Evolutionary conservation across 2,888 invertebrate species (phyloP), one percentile per base, ranked within the genome.

Genomic region (Nycteola revayana): DNA sequence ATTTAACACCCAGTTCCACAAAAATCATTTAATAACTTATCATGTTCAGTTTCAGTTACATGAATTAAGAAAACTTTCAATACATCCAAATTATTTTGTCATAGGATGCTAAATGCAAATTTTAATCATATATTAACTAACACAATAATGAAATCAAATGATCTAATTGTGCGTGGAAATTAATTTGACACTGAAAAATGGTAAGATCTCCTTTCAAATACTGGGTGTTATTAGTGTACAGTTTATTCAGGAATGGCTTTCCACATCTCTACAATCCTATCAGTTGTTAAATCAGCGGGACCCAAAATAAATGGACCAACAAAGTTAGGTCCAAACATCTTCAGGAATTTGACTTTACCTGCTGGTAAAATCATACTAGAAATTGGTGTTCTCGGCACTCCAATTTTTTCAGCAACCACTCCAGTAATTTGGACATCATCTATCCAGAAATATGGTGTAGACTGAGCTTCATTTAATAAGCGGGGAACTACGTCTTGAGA

Each of bases 341-440:
- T 79, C 23, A 63, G 68, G 43, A 53, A 53, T 24, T 50, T 68
- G 50, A 77, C 49, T 52, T 73, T 40, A 30, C 36, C 37, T 9
- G 50, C 42, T 4, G 68, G 68, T 17, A 91, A 64, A 35, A 89
- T 78, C 28, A 89, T 58, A 21, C 78, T 78, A 26, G 75, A 71
- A n/a, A 90, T 48, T 10, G 90, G 81, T 0, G 91, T 90, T 29
- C 91, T 90, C 0, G 84, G 74, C n/a, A 93, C 64, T 47, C 91
- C 90, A 5, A 90, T 77, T 59, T 89, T 87, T 48, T 89, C 75
- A 0, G 91, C 91, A 34, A 93, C 65, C 0, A 91, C 83, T 10
- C 95, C 95, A 0, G 95, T 95, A 21, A 95, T 88, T 59, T 93
- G 94, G 20, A 94, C 94, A 71, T 95, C 95, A 66, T 96, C 95